These are phyloP conservation scores for Drosophila birchii DNA, from an alignment of 2,888 invertebrate species.

Conservation along the genomic window DNA sequence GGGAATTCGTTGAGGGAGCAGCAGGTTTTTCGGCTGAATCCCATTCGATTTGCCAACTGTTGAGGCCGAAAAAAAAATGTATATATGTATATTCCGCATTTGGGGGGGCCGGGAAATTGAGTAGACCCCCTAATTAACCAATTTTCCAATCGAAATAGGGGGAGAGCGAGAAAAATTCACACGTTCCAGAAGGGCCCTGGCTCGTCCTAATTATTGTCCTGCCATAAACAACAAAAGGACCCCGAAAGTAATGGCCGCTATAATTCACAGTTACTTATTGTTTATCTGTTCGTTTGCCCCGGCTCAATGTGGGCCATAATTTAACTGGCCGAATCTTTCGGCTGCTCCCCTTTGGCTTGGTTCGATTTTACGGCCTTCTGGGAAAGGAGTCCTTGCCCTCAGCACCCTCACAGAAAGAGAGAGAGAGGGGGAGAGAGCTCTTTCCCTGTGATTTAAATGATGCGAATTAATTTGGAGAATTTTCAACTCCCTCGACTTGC, in stretches of 20 bases:
- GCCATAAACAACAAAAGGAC: constrained; percentile 72
- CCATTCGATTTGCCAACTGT: constrained; percentile 78
- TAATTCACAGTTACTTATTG: constrained; percentile 83
- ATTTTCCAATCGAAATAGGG: constrained; percentile 51
- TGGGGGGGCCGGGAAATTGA: constrained; percentile 27
- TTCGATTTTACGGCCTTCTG: constrained; percentile 34
- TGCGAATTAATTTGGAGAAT: constrained; percentile 78
- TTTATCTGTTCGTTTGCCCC: constrained; percentile 79
- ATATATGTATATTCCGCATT: constrained; percentile 9
- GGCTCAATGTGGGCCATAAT: constrained; percentile 79
- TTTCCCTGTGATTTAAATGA: constrained; percentile 77
- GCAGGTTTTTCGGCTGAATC: constrained; percentile 16
- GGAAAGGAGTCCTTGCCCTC: constrained; percentile 1
- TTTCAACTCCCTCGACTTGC: constrained; percentile 36
- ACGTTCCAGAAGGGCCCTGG: constrained; percentile 12
- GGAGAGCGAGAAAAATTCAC: constrained; percentile 5
- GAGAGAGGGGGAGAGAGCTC: background rate
- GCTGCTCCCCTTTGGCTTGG: constrained; percentile 16
- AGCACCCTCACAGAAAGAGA: background rate
- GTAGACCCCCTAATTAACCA: constrained; percentile 74
- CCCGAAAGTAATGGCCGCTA: constrained; percentile 79
- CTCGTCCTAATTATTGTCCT: constrained; percentile 76
- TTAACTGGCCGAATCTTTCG: constrained; percentile 57
- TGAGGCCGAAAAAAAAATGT: constrained; percentile 51
- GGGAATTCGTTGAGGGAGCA: background rate